Conservation (phyloP, 2,797 vertebrate genomes). For the Myioborus melanocephalus region DNA sequence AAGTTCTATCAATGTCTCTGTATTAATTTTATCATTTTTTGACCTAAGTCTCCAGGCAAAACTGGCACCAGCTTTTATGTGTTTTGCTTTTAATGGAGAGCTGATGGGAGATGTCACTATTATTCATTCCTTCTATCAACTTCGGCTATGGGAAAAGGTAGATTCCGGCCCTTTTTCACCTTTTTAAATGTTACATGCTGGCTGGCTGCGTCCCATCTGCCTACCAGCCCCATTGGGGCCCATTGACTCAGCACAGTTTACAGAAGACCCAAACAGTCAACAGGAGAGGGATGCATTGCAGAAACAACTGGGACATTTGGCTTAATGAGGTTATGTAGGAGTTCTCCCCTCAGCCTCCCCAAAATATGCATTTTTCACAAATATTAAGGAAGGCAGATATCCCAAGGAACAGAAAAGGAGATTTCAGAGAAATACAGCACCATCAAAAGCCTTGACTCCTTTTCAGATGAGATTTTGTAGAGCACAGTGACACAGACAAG, state of each 20-base stretch:
- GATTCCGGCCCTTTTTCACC: not conserved
- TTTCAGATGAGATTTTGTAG: not conserved
- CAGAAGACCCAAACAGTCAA: not conserved
- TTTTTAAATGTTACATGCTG: not conserved
- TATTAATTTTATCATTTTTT: not conserved
- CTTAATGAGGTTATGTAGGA: not conserved
- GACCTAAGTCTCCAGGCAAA: not conserved
- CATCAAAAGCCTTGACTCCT: not conserved
- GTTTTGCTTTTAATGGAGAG: not conserved
- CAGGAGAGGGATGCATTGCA: not conserved
- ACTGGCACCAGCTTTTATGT: not conserved
- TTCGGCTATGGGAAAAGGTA: not conserved
- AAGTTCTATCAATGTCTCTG: not conserved
- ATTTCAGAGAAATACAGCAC: conserved; percentile 18
- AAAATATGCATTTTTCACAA: conserved; percentile 9
- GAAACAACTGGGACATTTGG: not conserved
- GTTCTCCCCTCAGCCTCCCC: not conserved
- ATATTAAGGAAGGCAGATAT: not conserved
- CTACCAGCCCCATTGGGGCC: not conserved
- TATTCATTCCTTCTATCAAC: not conserved
- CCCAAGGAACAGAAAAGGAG: not conserved
- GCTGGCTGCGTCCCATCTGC: not conserved
- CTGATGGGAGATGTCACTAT: not conserved
- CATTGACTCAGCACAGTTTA: not conserved
- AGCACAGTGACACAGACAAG: not conserved